Evolutionary conservation across 2,797 vertebrate species (phyloP), one percentile per base, ranked within the genome.

Genomic region (Aplochiton taeniatus): DNA sequence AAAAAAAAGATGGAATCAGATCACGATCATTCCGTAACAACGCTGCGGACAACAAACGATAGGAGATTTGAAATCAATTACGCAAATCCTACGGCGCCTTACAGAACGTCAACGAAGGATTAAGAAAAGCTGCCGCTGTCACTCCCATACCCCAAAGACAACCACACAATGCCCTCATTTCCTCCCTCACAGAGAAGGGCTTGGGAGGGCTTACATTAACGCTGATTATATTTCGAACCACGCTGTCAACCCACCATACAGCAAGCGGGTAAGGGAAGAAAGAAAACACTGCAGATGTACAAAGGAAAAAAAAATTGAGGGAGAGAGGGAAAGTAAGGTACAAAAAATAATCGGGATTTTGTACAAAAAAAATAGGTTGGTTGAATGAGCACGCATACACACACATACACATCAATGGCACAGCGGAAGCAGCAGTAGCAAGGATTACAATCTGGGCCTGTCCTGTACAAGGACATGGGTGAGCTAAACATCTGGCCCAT

Each of bases 201-300:
- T 82, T 72, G 62, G 57, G 70, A 64, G 59, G 81, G 78, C 65
- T 85, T 78, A 82, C 44, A 72, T 71, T 80, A 78, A 79, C 68
- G 61, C 76, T 78, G 58, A 75, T 76, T 76, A 86, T 86, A 57
- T 81, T 84, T 76, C 63, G 6, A 80, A 76, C 55, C 58, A 56
- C 13, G 31, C n/a, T 65, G 57, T 13, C 46, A 43, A 78, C 79
- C 58, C 54, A 61, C 14, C 14, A 68, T 61, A 63, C 53, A 69
- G 61, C 55, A 54, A 44, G 51, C 46, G 47, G 42, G 49, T 7
- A 49, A 43, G 7, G 47, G 47, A 31, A 45, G 41, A 17, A 17
- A 13, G 48, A 66, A 45, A 57, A 12, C 19, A 11, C 53, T 18
- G 52, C 16, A 20, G 52, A 53, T 17, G 11, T 16, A 18, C 18